Conservation (phyloP, 1,140 invertebrate species). For the Grapholita molesta region DNA sequence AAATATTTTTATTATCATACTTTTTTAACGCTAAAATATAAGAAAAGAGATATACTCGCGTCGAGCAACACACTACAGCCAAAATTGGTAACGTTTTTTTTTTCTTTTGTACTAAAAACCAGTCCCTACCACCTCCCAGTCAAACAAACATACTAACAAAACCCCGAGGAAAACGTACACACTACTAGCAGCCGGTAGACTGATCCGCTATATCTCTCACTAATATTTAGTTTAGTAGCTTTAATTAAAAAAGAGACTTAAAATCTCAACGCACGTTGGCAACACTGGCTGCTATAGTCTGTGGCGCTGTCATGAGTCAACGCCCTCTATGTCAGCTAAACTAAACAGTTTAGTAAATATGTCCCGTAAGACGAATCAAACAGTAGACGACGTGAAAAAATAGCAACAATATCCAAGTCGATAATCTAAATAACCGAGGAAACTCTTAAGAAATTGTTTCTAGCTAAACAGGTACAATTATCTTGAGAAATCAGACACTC, state of each 20-base stretch:
- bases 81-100: slow-evolving; percentile 60
- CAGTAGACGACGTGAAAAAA: slow-evolving; percentile 24
- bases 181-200: background rate
- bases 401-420: slow-evolving; percentile 59
- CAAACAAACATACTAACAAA: slow-evolving; percentile 25
- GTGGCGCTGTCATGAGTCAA: background rate
- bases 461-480: slow-evolving; percentile 75
- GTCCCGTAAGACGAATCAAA: slow-evolving; percentile 7
- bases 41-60: slow-evolving; percentile 29
- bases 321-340: background rate
- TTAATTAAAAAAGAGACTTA: background rate
- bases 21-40: slow-evolving; percentile 51
- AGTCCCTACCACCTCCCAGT: slow-evolving; percentile 53
- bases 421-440: slow-evolving; percentile 32
- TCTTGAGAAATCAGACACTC: slow-evolving; percentile 58
- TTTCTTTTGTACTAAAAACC: slow-evolving; percentile 62
- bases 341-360: background rate
- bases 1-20: slow-evolving; percentile 41
- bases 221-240: too few relatives aligned
- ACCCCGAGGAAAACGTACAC: background rate
- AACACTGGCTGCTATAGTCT: slow-evolving; percentile 1
- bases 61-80: slow-evolving; percentile 52
- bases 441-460: slow-evolving; percentile 64
- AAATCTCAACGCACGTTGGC: background rate
- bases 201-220: background rate